Evolutionary conservation across 2,888 invertebrate species (phyloP), one percentile per base, ranked within the genome.

Genomic region (Empis livida): DNA sequence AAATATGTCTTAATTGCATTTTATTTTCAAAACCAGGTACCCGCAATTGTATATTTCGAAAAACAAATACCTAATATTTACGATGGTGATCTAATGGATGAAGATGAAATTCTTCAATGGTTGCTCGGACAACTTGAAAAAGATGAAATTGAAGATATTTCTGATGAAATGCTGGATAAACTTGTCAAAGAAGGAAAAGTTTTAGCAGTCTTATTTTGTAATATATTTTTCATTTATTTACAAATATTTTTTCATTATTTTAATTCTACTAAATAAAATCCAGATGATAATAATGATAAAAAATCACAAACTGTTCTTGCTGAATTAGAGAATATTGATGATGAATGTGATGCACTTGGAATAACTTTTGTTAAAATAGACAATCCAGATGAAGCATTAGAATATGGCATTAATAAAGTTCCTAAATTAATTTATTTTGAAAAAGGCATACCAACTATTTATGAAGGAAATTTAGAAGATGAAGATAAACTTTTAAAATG

Each of bases 91-190:
- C 75, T 91, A 56, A 85, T 86, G 67, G 84, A 89, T 64, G 91
- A 91, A 70, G 88, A 90, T 60, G 84, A 88, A 64, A 86, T 91
- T 56, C 71, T 92, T 46, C 85, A 86, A 61, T 92, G 92, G 92
- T 72, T 92, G 32, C 76, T 90, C 50, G 80, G 82, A 53, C 92
- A 92, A 68, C 73, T 90, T 55, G 90, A 91, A 65, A 87, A 84
- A 59, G 92, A 93, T 67, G 92, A 92, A 73, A 93, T 93, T 57
- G 92, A 93, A 73, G 92, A 93, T 70, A 87, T 93, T 41, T 92
- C 91, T 43, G 91, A 92, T 68, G 91, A 92, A 71, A 92, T 92
- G 89, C 74, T 93, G 57, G 90, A 91, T 65, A 84, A 83, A 63
- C 75, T 93, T 53, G 82, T 93, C 54, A 86, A 87, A 61, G 89